Evolutionary conservation across 2,888 invertebrate species (phyloP), one percentile per base, ranked within the genome.

Genomic region (Achlya flavicornis): DNA sequence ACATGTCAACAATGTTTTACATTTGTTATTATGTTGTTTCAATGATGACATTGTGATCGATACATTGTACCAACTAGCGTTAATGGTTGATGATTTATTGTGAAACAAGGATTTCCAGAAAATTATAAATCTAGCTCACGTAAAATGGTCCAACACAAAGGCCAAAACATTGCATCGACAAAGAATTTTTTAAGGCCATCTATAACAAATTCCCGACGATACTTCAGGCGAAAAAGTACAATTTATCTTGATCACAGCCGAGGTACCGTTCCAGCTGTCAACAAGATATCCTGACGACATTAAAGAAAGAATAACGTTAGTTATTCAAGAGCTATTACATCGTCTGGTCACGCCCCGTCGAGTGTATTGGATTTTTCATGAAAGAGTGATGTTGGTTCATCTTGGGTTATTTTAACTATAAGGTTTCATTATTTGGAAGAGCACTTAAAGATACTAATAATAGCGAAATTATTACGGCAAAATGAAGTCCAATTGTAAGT

Each of bases 1-100:
- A 80, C 78, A 80, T 87, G 88, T 89, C 87, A 87, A 87, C 90
- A 84, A 66, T 71, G 68, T 64, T 71, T 53, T 60, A 60, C 60
- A 60, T 60, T 60, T 53, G 53, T 53, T 53, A 53, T 53, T 53
- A 48, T 48, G 16, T 10, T 53, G 14, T 53, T 53, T 53, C 53
- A 53, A 19, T 10, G 53, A 53, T 53, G 19, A 53, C 16, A 19
- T 53, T 19, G 19, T 53, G 53, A 53, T 53, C 19, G 19, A 53
- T 53, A 10, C 19, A 53, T 12, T 53, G 19, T 53, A 1, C 53
- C 10, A 53, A 53, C 53, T 46, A 46, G 6, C 10, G 46, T 46
- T 46, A n/a, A 6, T 46, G 46, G n/a, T n/a, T 7, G 3, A 16
- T 8, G 53, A 19, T 19, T 53, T 53, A 19, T 53, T 8, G 14